Evolutionary conservation across 2,888 invertebrate species (phyloP).

Genomic region (Orthonychiurus folsomi): DNA sequence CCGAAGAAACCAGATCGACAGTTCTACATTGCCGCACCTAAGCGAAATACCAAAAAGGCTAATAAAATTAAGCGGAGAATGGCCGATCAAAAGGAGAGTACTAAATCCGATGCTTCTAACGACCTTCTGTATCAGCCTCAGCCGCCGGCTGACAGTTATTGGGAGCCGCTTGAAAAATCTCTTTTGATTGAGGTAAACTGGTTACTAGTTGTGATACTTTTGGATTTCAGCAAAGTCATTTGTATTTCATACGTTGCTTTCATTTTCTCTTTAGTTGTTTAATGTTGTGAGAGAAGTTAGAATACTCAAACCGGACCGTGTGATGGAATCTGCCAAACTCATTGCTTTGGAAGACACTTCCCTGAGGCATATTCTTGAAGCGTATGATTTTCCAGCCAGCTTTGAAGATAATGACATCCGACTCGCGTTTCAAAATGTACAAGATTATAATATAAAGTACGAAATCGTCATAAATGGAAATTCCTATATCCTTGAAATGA

Average conservation of each 20-base stretch:
- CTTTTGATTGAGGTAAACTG: background rate
- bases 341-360: constrained; percentile 13
- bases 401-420: constrained; percentile 3
- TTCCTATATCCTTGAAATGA: background rate
- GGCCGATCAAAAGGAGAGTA: background rate
- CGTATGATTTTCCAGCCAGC: constrained; percentile 8
- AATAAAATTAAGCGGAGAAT: background rate
- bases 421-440: background rate
- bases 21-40: background rate
- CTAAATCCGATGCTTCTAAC: background rate
- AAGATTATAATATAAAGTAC: background rate
- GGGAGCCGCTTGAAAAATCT: background rate
- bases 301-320: constrained; percentile 15
- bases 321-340: constrained; percentile 1
- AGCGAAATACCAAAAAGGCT: background rate
- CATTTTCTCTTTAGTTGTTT: constrained; percentile 14
- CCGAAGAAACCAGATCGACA: background rate
- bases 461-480: background rate
- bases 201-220: background rate
- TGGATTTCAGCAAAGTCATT: background rate
- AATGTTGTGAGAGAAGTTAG: constrained; percentile 14
- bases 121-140: background rate
- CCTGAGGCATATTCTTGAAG: constrained; percentile 16
- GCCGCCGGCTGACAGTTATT: background rate
- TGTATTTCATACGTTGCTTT: background rate